Percentiles rank a stretch among this genome's conserved stretches.
phyloP scores from a whole-genome alignment of 2,113 vertebrate species.

The Ellobius talpinus region DNA sequence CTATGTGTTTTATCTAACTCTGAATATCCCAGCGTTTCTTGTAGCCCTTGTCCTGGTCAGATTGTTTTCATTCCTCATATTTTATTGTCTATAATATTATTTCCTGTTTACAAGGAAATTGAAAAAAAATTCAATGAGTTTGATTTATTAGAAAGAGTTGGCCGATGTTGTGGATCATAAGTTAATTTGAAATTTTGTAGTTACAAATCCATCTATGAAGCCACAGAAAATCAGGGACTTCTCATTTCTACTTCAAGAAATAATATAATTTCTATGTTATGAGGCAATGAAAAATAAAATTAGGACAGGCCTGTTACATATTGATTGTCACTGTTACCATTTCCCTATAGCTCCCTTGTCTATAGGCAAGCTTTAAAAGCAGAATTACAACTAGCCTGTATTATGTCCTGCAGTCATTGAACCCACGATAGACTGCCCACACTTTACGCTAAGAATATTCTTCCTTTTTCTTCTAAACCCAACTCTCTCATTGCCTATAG shows the following conservation, averaged over 20 bases:
- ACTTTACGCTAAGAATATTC: not conserved
- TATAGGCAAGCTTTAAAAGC: not conserved
- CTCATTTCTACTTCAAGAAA: not conserved
- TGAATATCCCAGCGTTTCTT: not conserved
- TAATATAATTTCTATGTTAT: not conserved
- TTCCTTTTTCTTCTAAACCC: not conserved
- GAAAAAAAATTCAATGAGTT: conserved; percentile 21
- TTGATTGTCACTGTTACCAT: not conserved
- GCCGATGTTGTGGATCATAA: not conserved
- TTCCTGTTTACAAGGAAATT: conserved; percentile 27
- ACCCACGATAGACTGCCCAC: not conserved
- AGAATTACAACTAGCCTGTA: not conserved
- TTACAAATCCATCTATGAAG: conserved; percentile 41
- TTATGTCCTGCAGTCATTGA: not conserved
- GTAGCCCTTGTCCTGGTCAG: not conserved
- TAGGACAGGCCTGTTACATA: not conserved
- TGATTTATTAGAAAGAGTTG: conserved; percentile 35
- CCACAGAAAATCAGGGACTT: conserved; percentile 33
- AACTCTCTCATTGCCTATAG: not conserved
- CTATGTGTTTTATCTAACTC: not conserved
- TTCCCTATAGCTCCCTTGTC: not conserved
- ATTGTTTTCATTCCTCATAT: conserved; percentile 34
- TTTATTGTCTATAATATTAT: conserved; percentile 3
- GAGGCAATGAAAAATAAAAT: conserved; percentile 55
- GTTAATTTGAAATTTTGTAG: conserved; percentile 39